Evolutionary conservation across 92 coral and sea anemone genomes (phyloP), one percentile per base, ranked within the genome.

Genomic region (Epizoanthus fatuus): DNA sequence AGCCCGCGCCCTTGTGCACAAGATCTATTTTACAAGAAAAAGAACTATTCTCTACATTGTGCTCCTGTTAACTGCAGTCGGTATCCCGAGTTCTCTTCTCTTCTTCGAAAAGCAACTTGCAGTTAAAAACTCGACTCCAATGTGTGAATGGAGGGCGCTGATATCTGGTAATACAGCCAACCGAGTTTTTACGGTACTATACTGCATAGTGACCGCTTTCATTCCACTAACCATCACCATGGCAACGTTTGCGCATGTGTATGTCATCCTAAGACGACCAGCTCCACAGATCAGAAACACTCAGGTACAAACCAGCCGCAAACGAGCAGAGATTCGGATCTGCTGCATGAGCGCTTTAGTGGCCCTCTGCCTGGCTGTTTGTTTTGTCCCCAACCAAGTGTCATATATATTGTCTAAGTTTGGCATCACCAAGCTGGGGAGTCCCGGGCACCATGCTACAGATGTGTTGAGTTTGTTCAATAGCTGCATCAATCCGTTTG

Each of bases 381-480:
- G 82, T 40, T 77, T 77, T 42, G 82, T 60, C 14, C 82, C 82
- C 29, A 77, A 77, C 63, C 82, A 77, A 60, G 38, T 77, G 12
- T 77, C 82, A 19, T 77, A 77, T 35, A 77, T 77, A 14, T 14
- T 77, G 20, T 77, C 82, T 16, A 77, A 77, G 70, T 77, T 77
- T 64, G 82, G 70, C 7, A 7, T 77, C 20, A 77, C 82, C 7
- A 44, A 19, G 25, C 69, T 77, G 38, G 82, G 82, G 45, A 77
- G 70, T 58, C 70, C 82, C 25, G 82, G 82, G 11, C 82, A 77
- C 70, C 82, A 77, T 42, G 42, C 16, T 44, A 77, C 82, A 40
- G 82, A 60, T 0, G 82, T 77, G 4, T 56, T 77, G 39, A 59
- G 82, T 60, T 40, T 77, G 19, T 58, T 77, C 40, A 77, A 77